A percentile compares a stretch with the other conserved stretches of the same genome.
These are phyloP conservation scores for Habroteleia sp. DNA, from an alignment of 2,888 invertebrate species.

Conservation along the genomic window DNA sequence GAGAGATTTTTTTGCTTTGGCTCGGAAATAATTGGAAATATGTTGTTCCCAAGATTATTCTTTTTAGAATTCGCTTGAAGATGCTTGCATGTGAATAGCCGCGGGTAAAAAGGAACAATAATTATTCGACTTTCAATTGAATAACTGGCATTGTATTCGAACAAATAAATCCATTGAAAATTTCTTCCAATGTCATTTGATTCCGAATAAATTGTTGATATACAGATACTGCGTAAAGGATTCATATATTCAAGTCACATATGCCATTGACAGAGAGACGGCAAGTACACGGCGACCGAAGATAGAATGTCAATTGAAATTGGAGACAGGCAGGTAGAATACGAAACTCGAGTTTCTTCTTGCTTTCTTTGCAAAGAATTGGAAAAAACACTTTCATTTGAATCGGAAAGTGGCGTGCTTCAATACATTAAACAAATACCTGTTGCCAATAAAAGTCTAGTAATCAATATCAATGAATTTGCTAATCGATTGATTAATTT, in stretches of 20 bases:
- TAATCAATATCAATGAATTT: not conserved
- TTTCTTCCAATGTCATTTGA: slow-evolving; percentile 1
- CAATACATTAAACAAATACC: slow-evolving; percentile 2
- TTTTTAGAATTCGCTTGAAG: too few relatives aligned
- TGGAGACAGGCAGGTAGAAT: slow-evolving; percentile 44
- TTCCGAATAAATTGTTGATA: not conserved
- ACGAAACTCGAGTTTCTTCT: slow-evolving; percentile 50
- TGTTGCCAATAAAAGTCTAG: not conserved
- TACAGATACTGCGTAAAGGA: not conserved
- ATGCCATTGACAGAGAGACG: slow-evolving; percentile 28
- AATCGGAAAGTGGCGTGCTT: slow-evolving; percentile 15
- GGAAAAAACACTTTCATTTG: slow-evolving; percentile 50
- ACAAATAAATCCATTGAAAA: not conserved
- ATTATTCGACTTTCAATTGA: not conserved
- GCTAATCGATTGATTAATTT: too few relatives aligned
- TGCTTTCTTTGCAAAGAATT: slow-evolving; percentile 44
- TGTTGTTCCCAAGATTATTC: too few relatives aligned
- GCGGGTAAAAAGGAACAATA: not conserved
- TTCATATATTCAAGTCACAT: slow-evolving; percentile 45
- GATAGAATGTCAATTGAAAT: slow-evolving; percentile 58
- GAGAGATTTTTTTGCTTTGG: too few relatives aligned
- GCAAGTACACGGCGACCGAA: slow-evolving; percentile 15
- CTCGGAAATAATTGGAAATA: too few relatives aligned
- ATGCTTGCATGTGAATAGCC: too few relatives aligned
- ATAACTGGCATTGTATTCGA: slow-evolving; percentile 1